These are phyloP conservation scores for Sakesphorus luctuosus DNA, from an alignment of 2,113 vertebrate genomes.

Conservation along the genomic window DNA sequence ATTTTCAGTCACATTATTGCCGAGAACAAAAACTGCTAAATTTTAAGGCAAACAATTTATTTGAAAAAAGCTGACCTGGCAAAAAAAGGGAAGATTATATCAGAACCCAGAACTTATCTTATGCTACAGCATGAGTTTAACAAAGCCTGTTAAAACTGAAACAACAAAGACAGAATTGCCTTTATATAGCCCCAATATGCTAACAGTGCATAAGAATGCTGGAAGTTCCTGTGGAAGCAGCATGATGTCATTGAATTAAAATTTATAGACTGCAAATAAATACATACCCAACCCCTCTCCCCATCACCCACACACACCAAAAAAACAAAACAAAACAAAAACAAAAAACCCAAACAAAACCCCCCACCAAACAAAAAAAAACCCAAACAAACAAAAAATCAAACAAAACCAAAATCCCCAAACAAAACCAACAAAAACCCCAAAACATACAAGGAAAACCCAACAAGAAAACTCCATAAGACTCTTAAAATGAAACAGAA, in stretches of 20 bases:
- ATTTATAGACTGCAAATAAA: not conserved
- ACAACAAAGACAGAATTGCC: not conserved
- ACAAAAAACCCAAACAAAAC: not conserved
- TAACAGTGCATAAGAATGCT: not conserved
- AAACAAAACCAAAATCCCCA: not conserved
- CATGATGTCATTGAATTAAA: conserved; percentile 19
- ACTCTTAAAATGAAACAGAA: conserved; percentile 2
- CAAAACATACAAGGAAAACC: not conserved
- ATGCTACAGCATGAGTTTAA: not conserved
- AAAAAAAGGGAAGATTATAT: not conserved
- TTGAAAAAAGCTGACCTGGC: not conserved
- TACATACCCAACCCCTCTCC: accelerated
- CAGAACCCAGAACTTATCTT: not conserved
- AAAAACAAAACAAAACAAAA: not conserved
- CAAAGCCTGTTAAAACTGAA: not conserved
- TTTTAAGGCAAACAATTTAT: not conserved
- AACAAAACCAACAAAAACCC: not conserved
- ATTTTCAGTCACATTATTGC: not conserved
- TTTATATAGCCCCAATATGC: not conserved
- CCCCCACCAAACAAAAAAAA: not conserved
- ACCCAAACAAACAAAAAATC: not conserved
- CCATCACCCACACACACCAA: no score
- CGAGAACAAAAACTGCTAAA: not conserved
- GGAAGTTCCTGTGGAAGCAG: conserved; percentile 3
- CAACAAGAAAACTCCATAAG: not conserved